These are phyloP conservation scores for Melanchra persicariae DNA, from an alignment of 2,888 invertebrate species.

Conservation along the genomic window DNA sequence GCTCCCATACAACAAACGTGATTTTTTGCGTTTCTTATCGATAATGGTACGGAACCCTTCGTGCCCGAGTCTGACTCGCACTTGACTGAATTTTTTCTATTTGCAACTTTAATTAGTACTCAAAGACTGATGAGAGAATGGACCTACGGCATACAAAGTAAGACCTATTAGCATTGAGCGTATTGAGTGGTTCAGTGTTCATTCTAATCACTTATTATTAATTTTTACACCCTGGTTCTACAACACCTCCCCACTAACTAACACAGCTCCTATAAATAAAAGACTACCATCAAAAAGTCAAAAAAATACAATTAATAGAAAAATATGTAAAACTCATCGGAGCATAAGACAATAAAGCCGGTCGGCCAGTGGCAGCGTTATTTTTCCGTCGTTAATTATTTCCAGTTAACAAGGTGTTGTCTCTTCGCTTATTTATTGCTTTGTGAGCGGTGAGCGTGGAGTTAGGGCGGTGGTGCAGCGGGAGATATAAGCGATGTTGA, in stretches of 20 bases:
- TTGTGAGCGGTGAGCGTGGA: constrained; percentile 77
- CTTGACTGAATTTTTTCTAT: no score
- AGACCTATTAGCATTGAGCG: no score
- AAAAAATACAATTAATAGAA: constrained; percentile 44
- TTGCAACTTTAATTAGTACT: no score
- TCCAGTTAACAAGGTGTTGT: constrained; percentile 90
- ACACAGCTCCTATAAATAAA: not conserved
- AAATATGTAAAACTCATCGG: constrained; percentile 58
- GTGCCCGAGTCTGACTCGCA: no score
- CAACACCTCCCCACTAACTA: not conserved
- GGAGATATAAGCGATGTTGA: constrained; percentile 29
- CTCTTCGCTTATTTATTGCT: constrained; percentile 88
- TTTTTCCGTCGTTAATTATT: constrained; percentile 89
- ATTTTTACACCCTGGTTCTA: not conserved
- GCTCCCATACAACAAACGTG: no score
- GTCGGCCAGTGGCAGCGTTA: constrained; percentile 74
- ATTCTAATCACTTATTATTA: not conserved
- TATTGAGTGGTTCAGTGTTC: not conserved
- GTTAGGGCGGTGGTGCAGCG: constrained; percentile 49
- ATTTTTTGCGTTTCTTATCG: no score
- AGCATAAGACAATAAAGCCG: constrained; percentile 62
- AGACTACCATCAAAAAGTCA: constrained; percentile 15
- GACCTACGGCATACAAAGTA: not conserved
- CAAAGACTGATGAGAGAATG: not conserved
- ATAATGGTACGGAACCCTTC: no score